These are phyloP conservation scores for Morinoia aosen DNA, from an alignment of 2,888 invertebrate species.

Conservation along the genomic window DNA sequence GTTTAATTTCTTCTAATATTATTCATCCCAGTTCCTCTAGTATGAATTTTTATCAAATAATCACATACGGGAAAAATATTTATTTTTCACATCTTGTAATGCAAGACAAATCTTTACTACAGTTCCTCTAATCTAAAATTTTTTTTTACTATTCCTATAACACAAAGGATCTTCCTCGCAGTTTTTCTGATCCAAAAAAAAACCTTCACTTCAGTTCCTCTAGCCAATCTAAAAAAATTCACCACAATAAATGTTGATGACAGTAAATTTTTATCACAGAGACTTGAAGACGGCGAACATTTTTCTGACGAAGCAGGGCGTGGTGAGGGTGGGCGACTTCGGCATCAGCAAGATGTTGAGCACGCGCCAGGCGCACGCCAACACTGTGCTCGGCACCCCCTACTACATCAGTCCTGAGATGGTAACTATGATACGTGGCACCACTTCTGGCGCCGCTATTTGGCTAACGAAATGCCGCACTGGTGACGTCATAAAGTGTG, in stretches of 20 bases:
- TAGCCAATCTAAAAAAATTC: too few relatives aligned
- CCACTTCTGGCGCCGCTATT: too few relatives aligned
- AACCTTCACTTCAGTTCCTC: too few relatives aligned
- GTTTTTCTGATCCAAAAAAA: too few relatives aligned
- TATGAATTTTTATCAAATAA: neutral
- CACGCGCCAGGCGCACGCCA: slow-evolving; percentile 77
- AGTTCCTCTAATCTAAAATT: neutral
- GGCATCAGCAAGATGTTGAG: slow-evolving; percentile 83
- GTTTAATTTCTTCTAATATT: too few relatives aligned
- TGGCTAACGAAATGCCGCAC: too few relatives aligned
- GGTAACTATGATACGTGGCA: slow-evolving; percentile 68
- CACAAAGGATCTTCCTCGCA: too few relatives aligned
- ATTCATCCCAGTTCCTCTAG: too few relatives aligned
- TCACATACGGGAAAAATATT: neutral
- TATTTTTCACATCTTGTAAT: neutral
- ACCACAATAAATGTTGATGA: too few relatives aligned
- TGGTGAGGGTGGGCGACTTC: slow-evolving; percentile 82
- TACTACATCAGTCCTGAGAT: slow-evolving; percentile 84
- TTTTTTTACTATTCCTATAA: neutral
- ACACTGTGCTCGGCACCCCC: slow-evolving; percentile 81
- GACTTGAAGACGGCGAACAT: slow-evolving; percentile 84
- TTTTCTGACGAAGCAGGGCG: slow-evolving; percentile 79
- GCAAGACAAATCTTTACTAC: neutral
- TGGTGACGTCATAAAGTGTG: too few relatives aligned
- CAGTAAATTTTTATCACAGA: slow-evolving; percentile 69